Conservation (phyloP, 2,797 vertebrate species). For the Microctenopoma stevenorrisi region DNA sequence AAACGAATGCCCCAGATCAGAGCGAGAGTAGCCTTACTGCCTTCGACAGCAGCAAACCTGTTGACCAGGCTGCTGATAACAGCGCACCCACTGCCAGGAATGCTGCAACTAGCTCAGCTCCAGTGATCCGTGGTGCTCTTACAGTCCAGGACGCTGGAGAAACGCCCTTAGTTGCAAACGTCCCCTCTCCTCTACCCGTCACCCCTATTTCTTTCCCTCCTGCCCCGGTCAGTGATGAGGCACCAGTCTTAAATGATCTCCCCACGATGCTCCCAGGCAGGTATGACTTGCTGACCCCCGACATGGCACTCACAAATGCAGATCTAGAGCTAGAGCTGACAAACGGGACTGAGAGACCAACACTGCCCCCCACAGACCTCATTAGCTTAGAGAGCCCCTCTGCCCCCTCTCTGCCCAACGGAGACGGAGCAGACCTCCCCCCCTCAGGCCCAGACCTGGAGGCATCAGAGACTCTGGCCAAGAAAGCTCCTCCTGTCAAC, state of each 20-base stretch:
- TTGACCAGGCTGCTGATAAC: constrained; percentile 30
- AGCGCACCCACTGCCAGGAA: constrained; percentile 47
- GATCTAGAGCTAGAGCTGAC: constrained; percentile 79
- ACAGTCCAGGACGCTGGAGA: constrained; percentile 38
- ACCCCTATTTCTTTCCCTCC: constrained; percentile 75
- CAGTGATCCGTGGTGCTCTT: constrained; percentile 35
- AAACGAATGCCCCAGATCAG: constrained; percentile 25
- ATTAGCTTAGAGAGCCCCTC: constrained; percentile 85
- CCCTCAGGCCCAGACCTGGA: constrained; percentile 93
- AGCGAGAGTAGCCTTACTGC: constrained; percentile 34
- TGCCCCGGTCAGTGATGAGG: constrained; percentile 23
- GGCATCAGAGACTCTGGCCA: constrained; percentile 92
- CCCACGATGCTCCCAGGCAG: constrained; percentile 49
- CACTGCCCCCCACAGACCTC: constrained; percentile 76
- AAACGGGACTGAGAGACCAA: constrained; percentile 63
- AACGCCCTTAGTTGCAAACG: constrained; percentile 40
- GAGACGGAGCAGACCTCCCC: constrained; percentile 94
- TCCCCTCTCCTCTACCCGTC: constrained; percentile 70
- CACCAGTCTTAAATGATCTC: constrained; percentile 48
- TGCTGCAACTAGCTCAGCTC: constrained; percentile 20
- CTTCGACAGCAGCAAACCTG: constrained; percentile 38
- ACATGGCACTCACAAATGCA: constrained; percentile 56
- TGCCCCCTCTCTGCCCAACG: constrained; percentile 87
- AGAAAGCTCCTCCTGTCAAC: constrained; percentile 91
- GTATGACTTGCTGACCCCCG: constrained; percentile 60